These are phyloP conservation scores for Saxidomus purpurata DNA, from an alignment of 1,140 invertebrate species.

Conservation along the genomic window DNA sequence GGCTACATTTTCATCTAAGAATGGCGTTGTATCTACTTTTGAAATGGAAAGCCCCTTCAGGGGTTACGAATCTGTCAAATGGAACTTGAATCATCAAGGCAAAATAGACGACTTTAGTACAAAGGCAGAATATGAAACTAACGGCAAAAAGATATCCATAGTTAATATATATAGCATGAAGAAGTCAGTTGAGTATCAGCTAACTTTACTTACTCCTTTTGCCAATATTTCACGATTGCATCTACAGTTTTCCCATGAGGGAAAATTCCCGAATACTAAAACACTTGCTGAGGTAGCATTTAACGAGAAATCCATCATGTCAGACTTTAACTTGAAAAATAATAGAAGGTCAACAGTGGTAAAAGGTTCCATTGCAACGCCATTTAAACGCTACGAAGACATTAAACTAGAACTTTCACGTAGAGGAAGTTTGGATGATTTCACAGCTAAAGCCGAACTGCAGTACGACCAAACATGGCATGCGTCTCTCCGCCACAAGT, in stretches of 20 bases:
- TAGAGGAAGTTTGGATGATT: slow-evolving; percentile 29
- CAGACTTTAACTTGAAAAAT: slow-evolving; percentile 39
- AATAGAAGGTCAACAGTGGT: not conserved
- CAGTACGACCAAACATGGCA: slow-evolving; percentile 26
- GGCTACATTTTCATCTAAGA: slow-evolving; percentile 35
- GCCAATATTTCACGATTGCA: slow-evolving; percentile 31
- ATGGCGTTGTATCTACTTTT: slow-evolving; percentile 52
- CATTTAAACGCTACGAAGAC: slow-evolving; percentile 49
- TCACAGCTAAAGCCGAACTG: slow-evolving; percentile 35
- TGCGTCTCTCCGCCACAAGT: slow-evolving; percentile 33
- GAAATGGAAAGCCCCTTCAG: slow-evolving; percentile 68
- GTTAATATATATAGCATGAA: slow-evolving; percentile 63
- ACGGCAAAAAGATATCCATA: slow-evolving; percentile 69
- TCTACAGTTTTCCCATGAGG: slow-evolving; percentile 41
- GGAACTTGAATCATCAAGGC: slow-evolving; percentile 68
- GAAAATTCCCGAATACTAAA: slow-evolving; percentile 55
- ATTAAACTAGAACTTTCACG: slow-evolving; percentile 1
- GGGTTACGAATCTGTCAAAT: slow-evolving; percentile 71
- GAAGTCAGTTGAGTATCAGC: slow-evolving; percentile 47
- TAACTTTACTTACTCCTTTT: slow-evolving; percentile 59
- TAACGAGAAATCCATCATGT: slow-evolving; percentile 25
- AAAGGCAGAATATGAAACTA: slow-evolving; percentile 70
- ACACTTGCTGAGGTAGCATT: slow-evolving; percentile 40
- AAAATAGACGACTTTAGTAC: slow-evolving; percentile 65
- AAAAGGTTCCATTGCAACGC: slow-evolving; percentile 33